These are phyloP conservation scores for Stenopsyche tienmushanensis DNA, from an alignment of 1,140 invertebrate genomes.

Conservation along the genomic window DNA sequence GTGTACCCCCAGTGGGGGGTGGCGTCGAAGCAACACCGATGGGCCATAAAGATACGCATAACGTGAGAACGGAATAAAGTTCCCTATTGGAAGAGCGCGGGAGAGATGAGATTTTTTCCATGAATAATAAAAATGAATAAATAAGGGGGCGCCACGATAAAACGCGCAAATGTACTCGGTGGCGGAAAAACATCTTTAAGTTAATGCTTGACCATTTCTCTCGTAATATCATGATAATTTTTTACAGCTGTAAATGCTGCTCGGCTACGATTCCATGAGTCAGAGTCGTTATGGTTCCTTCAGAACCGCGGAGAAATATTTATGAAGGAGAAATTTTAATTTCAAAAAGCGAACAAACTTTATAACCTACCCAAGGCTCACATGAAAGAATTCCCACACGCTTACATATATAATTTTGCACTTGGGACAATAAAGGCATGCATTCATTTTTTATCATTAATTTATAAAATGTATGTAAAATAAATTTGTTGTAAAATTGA, in stretches of 20 bases:
- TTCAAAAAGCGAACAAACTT: no score
- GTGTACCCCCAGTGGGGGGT: neutral
- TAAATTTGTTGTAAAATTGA: no score
- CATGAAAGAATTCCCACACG: no score
- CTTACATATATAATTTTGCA: no score
- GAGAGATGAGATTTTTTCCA: conserved; percentile 3
- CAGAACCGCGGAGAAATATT: no score
- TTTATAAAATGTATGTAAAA: no score
- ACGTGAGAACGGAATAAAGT: conserved; percentile 14
- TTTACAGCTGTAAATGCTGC: neutral
- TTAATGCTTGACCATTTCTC: neutral
- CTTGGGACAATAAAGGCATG: no score
- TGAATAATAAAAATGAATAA: conserved; percentile 28
- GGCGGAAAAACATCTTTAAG: neutral
- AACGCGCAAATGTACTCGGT: neutral
- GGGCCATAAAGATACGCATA: conserved; percentile 14
- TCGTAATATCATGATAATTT: neutral
- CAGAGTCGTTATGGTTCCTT: no score
- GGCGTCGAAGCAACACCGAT: neutral
- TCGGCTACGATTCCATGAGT: neutral
- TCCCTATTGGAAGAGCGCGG: neutral
- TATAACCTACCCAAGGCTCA: no score
- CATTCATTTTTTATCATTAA: no score
- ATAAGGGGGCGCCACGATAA: conserved; percentile 5
- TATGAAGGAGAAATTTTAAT: no score